A percentile compares a stretch with the other conserved stretches of the same genome.
phyloP scores from a whole-genome alignment of 2,113 vertebrate species.

The Orcinus orca region DNA sequence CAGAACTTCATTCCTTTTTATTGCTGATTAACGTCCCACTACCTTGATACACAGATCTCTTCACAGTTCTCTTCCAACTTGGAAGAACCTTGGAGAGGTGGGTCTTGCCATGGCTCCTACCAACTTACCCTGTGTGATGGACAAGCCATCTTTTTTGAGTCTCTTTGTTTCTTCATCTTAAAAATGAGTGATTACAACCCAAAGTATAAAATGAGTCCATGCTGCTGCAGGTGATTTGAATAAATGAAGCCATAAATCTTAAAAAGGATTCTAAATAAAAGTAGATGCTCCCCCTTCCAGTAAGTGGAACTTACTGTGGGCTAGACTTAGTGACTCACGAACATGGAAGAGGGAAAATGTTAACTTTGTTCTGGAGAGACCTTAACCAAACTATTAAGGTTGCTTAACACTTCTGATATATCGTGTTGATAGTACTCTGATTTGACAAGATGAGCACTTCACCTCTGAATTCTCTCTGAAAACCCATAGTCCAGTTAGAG shows the following conservation, averaged over 20 bases:
- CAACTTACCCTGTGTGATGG: neutral
- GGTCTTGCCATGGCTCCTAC: neutral
- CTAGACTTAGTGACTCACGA: neutral
- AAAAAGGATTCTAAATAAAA: neutral
- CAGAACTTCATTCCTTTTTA: neutral
- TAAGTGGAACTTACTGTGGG: neutral
- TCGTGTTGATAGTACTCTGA: neutral
- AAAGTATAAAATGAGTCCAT: neutral
- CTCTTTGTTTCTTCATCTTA: neutral
- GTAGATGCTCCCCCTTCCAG: neutral
- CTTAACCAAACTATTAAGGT: neutral
- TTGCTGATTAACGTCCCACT: neutral
- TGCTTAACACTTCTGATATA: neutral
- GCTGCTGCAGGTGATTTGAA: neutral
- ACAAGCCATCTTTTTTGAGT: neutral
- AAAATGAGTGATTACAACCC: neutral
- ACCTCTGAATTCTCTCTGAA: neutral
- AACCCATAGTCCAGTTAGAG: neutral
- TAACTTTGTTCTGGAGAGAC: neutral
- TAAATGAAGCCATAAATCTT: neutral
- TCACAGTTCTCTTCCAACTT: neutral
- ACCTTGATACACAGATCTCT: neutral
- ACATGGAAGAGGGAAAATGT: neutral
- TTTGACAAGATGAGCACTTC: neutral
- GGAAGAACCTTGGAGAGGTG: neutral